phyloP scores from a whole-genome alignment of 1,140 invertebrate genomes.

The Lamellibrachia luymesi region DNA sequence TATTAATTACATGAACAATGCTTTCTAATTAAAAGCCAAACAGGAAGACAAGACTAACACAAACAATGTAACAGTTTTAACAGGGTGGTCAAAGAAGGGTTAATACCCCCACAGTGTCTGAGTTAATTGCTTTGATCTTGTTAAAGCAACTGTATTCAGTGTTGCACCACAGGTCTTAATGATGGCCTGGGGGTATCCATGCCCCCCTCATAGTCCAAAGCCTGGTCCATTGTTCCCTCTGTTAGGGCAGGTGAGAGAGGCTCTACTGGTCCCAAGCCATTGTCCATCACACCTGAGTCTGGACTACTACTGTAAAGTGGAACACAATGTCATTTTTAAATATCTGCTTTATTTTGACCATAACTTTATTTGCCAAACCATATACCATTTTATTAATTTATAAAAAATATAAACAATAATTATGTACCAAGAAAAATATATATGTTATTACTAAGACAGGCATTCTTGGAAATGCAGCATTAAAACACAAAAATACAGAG shows the following conservation, averaged over 20 bases:
- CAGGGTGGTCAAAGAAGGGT: neutral
- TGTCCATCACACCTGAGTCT: neutral
- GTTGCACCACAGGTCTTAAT: constrained; percentile 4
- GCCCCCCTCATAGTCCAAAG: neutral
- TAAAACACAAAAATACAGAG: too few species aligned
- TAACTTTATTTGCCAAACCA: neutral
- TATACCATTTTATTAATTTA: neutral
- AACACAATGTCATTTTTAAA: neutral
- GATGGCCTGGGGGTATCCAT: neutral
- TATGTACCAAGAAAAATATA: too few species aligned
- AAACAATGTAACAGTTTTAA: neutral
- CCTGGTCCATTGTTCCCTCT: neutral
- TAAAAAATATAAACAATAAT: too few species aligned
- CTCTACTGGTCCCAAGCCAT: neutral
- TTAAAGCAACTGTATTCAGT: neutral
- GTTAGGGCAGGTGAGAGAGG: neutral
- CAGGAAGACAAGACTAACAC: neutral
- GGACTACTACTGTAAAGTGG: neutral
- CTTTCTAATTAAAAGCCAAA: neutral
- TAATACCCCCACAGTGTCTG: neutral
- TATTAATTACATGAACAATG: neutral
- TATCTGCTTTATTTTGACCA: neutral
- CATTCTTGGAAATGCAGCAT: too few species aligned
- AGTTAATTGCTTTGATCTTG: constrained; percentile 5
- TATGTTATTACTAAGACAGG: too few species aligned